Percentiles rank a stretch among this genome's conserved stretches.
Evolutionary conservation across 2,797 vertebrate genomes (phyloP).

Genomic region (Thunnus albacares): DNA sequence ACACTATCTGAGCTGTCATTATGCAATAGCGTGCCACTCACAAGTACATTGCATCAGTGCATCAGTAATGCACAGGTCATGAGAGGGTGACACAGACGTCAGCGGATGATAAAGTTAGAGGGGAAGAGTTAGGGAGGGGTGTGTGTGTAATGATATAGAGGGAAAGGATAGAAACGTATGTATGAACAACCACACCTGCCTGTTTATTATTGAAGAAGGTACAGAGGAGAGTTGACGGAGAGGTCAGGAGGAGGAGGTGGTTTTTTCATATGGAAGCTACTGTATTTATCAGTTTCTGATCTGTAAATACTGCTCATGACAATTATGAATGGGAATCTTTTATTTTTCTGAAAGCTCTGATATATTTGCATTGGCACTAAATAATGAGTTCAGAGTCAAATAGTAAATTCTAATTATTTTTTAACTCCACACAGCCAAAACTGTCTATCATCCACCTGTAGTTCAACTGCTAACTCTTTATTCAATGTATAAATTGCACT

Average conservation of each 20-base stretch:
- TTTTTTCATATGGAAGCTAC: not conserved
- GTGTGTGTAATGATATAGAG: not conserved
- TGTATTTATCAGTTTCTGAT: not conserved
- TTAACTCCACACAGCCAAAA: not conserved
- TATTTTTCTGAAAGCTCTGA: not conserved
- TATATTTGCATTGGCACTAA: not conserved
- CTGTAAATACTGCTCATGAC: not conserved
- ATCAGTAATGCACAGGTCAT: conserved; percentile 50
- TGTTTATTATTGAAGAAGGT: not conserved
- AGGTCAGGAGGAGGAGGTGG: not conserved
- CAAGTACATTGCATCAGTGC: conserved; percentile 40
- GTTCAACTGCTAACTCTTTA: not conserved
- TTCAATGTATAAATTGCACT: not conserved
- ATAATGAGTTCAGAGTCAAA: not conserved
- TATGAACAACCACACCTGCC: not conserved
- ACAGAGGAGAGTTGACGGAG: not conserved
- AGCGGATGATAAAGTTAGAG: conserved; percentile 26
- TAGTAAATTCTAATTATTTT: not conserved
- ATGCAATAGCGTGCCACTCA: conserved; percentile 46
- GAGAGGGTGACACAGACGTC: conserved; percentile 21
- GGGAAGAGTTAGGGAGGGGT: not conserved
- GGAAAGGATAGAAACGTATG: not conserved
- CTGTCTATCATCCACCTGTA: not conserved
- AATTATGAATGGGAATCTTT: not conserved
- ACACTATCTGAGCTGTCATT: conserved; percentile 58